Percentiles rank a stretch among this genome's conserved stretches.
phyloP scores from a whole-genome alignment of 1,140 invertebrate genomes.

The Maconellicoccus hirsutus region DNA sequence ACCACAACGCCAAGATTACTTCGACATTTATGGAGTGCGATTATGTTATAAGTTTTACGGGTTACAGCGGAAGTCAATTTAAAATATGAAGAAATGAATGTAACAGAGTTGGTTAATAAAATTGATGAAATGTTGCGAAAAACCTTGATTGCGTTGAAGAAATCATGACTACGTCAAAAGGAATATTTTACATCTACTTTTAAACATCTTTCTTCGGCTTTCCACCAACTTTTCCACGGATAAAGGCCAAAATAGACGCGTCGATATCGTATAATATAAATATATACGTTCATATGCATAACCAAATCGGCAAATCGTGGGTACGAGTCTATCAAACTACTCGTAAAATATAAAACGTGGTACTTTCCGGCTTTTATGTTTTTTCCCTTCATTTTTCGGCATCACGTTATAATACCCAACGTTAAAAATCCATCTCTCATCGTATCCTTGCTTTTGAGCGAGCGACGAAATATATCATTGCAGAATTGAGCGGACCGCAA shows the following conservation, averaged over 20 bases:
- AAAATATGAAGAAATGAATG: conserved; percentile 10
- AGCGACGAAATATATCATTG: too few species aligned
- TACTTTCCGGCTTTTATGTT: neutral
- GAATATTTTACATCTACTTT: too few species aligned
- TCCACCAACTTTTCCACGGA: neutral
- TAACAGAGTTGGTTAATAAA: too few species aligned
- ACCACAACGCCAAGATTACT: conserved; percentile 1
- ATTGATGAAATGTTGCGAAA: too few species aligned
- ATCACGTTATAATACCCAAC: too few species aligned
- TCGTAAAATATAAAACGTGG: neutral
- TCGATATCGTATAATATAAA: neutral
- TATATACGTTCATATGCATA: neutral
- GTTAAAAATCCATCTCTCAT: too few species aligned
- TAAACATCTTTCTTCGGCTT: neutral
- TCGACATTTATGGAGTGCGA: conserved; percentile 7
- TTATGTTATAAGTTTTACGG: conserved; percentile 5
- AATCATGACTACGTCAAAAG: too few species aligned
- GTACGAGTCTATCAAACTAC: neutral
- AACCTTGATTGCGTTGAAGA: too few species aligned
- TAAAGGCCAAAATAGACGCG: neutral
- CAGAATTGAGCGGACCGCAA: neutral
- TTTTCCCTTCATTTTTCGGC: neutral
- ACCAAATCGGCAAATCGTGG: neutral
- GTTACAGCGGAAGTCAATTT: conserved; percentile 7
- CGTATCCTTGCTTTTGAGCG: too few species aligned